Percentiles rank a stretch among this genome's conserved stretches.
Conservation (phyloP, 2,797 vertebrate genomes). For the Tamandua tetradactyla region DNA sequence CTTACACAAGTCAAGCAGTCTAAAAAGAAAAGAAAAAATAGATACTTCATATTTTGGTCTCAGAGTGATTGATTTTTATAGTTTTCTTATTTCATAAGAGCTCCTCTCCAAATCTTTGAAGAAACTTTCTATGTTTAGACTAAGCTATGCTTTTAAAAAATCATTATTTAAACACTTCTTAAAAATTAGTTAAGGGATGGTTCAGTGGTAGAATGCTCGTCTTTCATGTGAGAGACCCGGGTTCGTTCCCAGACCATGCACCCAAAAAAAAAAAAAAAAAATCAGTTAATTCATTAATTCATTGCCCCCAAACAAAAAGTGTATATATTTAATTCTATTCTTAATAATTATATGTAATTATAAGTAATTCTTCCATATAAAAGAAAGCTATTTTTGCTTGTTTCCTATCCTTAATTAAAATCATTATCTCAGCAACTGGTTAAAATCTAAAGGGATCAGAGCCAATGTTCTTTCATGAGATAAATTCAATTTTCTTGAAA, state of each 20-base stretch:
- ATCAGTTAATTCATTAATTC: no score
- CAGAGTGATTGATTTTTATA: background rate
- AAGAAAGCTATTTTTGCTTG: background rate
- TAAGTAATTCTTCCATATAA: background rate
- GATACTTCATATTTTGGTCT: background rate
- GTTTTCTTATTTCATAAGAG: background rate
- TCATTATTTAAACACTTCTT: background rate
- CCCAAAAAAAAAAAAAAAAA: no score
- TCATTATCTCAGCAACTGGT: background rate
- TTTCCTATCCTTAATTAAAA: background rate
- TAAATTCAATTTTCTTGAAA: background rate
- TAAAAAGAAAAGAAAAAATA: slow-evolving; percentile 39
- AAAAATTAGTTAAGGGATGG: slow-evolving; percentile 33
- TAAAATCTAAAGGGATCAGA: slow-evolving; percentile 12
- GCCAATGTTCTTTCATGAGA: slow-evolving; percentile 1
- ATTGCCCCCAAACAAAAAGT: slow-evolving; percentile 4
- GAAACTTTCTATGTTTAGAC: slow-evolving; percentile 14
- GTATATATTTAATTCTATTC: background rate
- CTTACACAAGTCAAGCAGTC: background rate
- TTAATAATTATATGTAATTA: no score
- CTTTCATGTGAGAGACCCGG: no score
- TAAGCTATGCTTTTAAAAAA: background rate
- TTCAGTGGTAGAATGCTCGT: no score
- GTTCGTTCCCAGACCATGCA: no score
- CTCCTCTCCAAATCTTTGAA: slow-evolving; percentile 34